phyloP scores from a whole-genome alignment of 2,888 invertebrate genomes.

The Mermis nigrescens region DNA sequence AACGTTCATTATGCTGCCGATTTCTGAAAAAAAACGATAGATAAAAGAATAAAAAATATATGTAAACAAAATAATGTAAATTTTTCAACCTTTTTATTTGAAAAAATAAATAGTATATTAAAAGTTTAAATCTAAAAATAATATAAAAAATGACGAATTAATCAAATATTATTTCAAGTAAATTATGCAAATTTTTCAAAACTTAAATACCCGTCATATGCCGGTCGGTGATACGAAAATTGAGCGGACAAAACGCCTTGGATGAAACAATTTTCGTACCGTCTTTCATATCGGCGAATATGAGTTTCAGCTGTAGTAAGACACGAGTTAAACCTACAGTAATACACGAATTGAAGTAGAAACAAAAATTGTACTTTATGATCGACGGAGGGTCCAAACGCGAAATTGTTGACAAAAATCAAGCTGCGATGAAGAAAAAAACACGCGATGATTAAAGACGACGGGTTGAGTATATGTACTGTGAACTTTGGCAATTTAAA shows the following conservation, averaged over 20 bases:
- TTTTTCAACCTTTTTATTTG: neutral
- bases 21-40: too few species aligned
- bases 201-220: constrained; percentile 68
- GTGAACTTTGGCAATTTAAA: too few species aligned
- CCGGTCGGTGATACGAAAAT: constrained; percentile 84
- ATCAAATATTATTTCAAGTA: too few species aligned
- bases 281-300: constrained; percentile 36
- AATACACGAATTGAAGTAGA: neutral
- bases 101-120: neutral
- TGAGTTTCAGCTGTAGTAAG: constrained; percentile 33
- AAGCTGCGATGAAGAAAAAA: too few species aligned
- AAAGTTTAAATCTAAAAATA: too few species aligned
- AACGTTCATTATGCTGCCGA: constrained; percentile 96
- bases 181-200: neutral
- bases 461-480: too few species aligned
- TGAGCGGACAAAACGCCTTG: constrained; percentile 93
- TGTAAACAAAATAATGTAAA: constrained; percentile 55
- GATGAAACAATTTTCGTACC: constrained; percentile 85
- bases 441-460: too few species aligned
- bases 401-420: constrained; percentile 98
- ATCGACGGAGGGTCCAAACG: constrained; percentile 90
- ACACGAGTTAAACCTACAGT: too few species aligned
- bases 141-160: too few species aligned
- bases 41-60: constrained; percentile 30
- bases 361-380: constrained; percentile 40